Conservation (phyloP, 2,797 vertebrate species). For the Adrianichthys oophorus region DNA sequence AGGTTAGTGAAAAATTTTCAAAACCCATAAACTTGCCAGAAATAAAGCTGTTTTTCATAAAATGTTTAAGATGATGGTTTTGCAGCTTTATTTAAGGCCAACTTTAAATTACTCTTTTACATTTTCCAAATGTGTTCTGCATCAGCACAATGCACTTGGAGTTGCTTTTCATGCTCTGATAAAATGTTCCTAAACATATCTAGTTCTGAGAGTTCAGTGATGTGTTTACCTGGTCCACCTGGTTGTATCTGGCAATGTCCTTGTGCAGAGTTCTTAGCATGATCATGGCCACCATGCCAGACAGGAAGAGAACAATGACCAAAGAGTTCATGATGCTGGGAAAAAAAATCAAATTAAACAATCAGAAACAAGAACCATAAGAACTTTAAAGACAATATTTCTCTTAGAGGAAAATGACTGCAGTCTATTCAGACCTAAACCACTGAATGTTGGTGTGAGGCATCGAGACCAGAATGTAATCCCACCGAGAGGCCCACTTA, state of each 20-base stretch:
- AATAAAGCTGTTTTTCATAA: too few relatives aligned
- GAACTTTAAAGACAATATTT: neutral
- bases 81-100: too few relatives aligned
- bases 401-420: neutral
- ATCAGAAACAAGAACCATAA: neutral
- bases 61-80: too few relatives aligned
- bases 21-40: neutral
- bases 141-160: neutral
- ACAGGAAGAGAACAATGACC: constrained; percentile 90
- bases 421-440: constrained; percentile 82
- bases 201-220: neutral
- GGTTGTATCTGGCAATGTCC: constrained; percentile 92
- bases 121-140: neutral
- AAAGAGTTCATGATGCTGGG: constrained; percentile 92
- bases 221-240: constrained; percentile 82
- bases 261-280: constrained; percentile 89
- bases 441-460: constrained; percentile 91
- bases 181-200: neutral
- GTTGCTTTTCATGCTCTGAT: too few relatives aligned
- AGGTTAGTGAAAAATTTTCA: neutral
- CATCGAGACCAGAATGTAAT: constrained; percentile 92
- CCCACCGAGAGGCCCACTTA: constrained; percentile 90
- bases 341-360: constrained; percentile 1
- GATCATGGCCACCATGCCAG: constrained; percentile 92
- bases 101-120: constrained; percentile 8